Evolutionary conservation across 2,113 vertebrate genomes (phyloP).

Genomic region (Prochilodus magdalenae): DNA sequence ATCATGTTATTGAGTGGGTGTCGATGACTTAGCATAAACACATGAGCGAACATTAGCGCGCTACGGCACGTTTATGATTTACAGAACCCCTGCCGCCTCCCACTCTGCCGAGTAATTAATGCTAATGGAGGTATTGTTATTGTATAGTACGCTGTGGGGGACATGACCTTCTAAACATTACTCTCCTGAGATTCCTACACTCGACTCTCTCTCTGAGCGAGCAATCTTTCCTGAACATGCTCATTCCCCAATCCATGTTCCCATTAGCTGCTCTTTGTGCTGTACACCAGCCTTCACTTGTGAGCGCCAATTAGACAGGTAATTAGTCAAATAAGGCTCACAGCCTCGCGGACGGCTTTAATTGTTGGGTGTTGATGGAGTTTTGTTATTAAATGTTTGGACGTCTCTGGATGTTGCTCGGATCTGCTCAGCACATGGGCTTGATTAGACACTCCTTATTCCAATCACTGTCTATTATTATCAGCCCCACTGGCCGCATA

Average conservation of each 20-base stretch:
- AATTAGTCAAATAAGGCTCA: conserved; percentile 58
- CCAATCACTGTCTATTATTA: too few species aligned
- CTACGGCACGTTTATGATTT: background rate
- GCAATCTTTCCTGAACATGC: conserved; percentile 35
- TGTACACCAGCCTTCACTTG: conserved; percentile 30
- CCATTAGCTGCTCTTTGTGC: conserved; percentile 55
- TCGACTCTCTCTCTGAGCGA: conserved; percentile 25
- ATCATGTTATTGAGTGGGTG: background rate
- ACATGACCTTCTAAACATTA: conserved; percentile 28
- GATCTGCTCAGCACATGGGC: background rate
- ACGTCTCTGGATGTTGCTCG: background rate
- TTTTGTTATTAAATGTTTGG: background rate
- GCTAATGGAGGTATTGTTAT: conserved; percentile 40
- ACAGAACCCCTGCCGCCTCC: background rate
- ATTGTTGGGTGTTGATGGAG: conserved; percentile 34
- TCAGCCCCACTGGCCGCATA: too few species aligned
- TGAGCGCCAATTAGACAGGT: conserved; percentile 59
- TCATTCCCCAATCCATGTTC: conserved; percentile 44
- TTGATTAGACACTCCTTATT: background rate
- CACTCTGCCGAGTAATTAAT: conserved; percentile 21
- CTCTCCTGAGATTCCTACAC: background rate
- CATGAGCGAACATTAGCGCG: background rate
- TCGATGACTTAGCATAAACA: background rate
- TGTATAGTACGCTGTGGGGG: conserved; percentile 20
- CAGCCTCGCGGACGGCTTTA: conserved; percentile 48